Evolutionary conservation across 2,888 invertebrate species (phyloP), one percentile per base, ranked within the genome.

Genomic region (Shargacucullia verbasci): DNA sequence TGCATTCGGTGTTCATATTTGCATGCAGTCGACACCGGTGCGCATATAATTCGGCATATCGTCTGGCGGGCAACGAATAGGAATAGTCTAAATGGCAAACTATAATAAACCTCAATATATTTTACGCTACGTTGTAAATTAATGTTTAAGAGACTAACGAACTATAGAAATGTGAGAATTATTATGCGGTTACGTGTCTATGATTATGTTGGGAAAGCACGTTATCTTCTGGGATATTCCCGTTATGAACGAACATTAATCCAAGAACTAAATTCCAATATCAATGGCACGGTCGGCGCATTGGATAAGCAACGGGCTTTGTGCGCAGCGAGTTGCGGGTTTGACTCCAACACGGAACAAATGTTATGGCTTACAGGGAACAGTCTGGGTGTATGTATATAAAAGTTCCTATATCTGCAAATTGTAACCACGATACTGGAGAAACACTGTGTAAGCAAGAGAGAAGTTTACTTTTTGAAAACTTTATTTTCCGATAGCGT

Each of bases 1-100:
- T 68, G 68, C 71, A 72, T 59, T 67, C 68, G 20, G 46, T 49
- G 52, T 56, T 64, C 63, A 56, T 73, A 73, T 73, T 69, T 58
- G 61, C 69, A 74, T 67, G 54, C 52, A 50, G 73, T 57, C 66
- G 55, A 48, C 68, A 69, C 53, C 58, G 61, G 65, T 40, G 45
- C 53, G 62, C 62, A 68, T 63, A 68, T 73, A 70, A 73, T 75
- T 73, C 63, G 57, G 62, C 68, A 65, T 73, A 59, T 65, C 60
- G 77, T 79, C 83, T 85, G 77, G 76, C 72, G 53, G 41, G 50
- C 59, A 66, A 47, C 63, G 65, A 65, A 78, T 80, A 74, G 76
- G 74, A 86, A 85, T 85, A 86, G 82, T 83, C 73, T 75, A 82
- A 83, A 84, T 85, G 84, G 79, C 82, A 81, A 71, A 76, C 81